Conservation (phyloP, 2,888 invertebrate species). For the Hypena proboscidalis region DNA sequence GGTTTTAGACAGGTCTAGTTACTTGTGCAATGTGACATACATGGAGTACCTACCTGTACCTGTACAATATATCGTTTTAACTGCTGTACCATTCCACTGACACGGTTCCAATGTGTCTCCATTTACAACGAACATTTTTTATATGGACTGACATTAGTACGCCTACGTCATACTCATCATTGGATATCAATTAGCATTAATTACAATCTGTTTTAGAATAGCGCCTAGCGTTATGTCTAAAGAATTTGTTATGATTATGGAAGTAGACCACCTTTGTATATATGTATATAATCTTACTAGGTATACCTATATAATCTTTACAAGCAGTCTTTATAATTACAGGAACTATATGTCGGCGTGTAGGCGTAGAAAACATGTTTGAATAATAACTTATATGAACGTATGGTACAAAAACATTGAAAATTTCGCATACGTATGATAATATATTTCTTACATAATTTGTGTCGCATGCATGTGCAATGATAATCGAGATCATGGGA, state of each 20-base stretch:
- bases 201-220: constrained; percentile 6
- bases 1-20: neutral
- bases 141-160: constrained; percentile 24
- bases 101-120: constrained; percentile 35
- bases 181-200: constrained; percentile 27
- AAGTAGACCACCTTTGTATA: neutral
- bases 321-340: no score
- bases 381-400: no score
- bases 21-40: constrained; percentile 14
- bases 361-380: no score
- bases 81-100: constrained; percentile 36
- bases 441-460: no score
- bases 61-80: constrained; percentile 22
- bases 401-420: no score
- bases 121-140: constrained; percentile 33
- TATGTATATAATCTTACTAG: no score
- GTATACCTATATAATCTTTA: no score
- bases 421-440: no score
- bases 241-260: neutral
- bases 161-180: constrained; percentile 38
- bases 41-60: constrained; percentile 1
- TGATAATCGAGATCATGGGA: no score
- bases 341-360: no score
- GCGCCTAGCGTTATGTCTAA: neutral
- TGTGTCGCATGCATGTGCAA: no score